phyloP scores from a whole-genome alignment of 1,140 invertebrate genomes.

The Adoxophyes honmai region DNA sequence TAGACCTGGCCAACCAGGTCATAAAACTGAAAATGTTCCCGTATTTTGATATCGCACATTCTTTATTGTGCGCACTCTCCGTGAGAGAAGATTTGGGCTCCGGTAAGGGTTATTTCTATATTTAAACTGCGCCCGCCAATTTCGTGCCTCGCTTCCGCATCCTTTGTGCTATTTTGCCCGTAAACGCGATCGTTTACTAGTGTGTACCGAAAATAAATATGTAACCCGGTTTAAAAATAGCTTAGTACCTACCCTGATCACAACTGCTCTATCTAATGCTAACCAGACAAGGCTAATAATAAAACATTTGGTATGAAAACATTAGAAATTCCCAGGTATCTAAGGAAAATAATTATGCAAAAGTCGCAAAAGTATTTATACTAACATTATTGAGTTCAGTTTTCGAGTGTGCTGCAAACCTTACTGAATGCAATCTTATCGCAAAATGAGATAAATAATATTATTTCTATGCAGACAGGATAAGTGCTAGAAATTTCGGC shows the following conservation, averaged over 20 bases:
- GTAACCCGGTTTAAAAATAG: constrained; percentile 61
- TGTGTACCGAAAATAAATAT: constrained; percentile 62
- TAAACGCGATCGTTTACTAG: constrained; percentile 17
- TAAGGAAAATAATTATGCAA: too few species aligned
- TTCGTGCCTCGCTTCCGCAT: constrained; percentile 27
- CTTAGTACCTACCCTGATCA: constrained; percentile 48
- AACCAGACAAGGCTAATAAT: constrained; percentile 22
- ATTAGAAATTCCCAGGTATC: neutral
- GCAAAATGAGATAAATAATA: neutral
- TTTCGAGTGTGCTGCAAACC: too few species aligned
- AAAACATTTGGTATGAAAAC: neutral
- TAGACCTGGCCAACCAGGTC: constrained; percentile 98
- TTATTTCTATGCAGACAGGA: neutral
- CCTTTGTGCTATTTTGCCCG: constrained; percentile 24
- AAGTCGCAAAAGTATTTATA: too few species aligned
- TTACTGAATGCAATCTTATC: constrained; percentile 6
- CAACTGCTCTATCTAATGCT: constrained; percentile 6
- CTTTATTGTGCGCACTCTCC: constrained; percentile 91
- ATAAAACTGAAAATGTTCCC: constrained; percentile 99
- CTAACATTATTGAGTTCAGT: neutral
- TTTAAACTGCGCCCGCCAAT: constrained; percentile 46
- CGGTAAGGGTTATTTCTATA: constrained; percentile 80
- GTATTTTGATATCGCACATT: constrained; percentile 98
- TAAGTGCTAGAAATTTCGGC: neutral
- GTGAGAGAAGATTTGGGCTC: constrained; percentile 96